Conservation (phyloP, 2,888 invertebrate genomes). For the Drosophila paranaensis region DNA sequence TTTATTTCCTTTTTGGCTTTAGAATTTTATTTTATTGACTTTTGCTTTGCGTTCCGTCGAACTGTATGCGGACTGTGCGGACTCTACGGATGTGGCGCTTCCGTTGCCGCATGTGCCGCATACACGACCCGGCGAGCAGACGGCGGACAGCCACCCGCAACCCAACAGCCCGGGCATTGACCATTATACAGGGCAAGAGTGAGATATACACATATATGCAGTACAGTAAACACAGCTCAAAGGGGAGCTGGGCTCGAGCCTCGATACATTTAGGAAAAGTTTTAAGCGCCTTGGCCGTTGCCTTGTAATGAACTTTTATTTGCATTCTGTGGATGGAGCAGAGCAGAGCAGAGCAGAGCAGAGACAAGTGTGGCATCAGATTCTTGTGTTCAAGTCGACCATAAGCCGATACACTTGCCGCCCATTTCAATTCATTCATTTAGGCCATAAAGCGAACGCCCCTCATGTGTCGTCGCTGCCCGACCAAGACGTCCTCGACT, state of each 20-base stretch:
- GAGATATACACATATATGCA: conserved; percentile 14
- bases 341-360: conserved; percentile 2
- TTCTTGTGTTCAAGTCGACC: conserved; percentile 57
- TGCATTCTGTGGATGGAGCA: conserved; percentile 55
- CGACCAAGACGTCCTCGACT: conserved; percentile 40
- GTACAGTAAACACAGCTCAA: conserved; percentile 15
- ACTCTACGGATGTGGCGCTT: conserved; percentile 69
- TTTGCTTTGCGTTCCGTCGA: conserved; percentile 23
- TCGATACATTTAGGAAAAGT: conserved; percentile 45
- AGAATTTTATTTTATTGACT: conserved; percentile 66
- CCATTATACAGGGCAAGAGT: conserved; percentile 58
- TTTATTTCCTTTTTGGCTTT: conserved; percentile 76
- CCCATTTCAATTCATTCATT: conserved; percentile 80
- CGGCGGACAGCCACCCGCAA: conserved; percentile 46
- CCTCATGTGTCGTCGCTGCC: conserved; percentile 43
- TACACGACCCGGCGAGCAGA: conserved; percentile 27
- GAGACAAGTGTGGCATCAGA: conserved; percentile 66
- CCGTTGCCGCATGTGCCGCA: conserved; percentile 61
- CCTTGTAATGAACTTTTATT: conserved; percentile 77
- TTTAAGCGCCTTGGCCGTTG: conserved; percentile 66
- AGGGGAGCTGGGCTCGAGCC: conserved; percentile 26
- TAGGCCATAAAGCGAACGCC: conserved; percentile 66
- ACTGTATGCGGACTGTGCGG: conserved; percentile 37
- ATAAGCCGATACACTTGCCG: conserved; percentile 76
- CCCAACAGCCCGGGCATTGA: conserved; percentile 56